A percentile compares a stretch with the other conserved stretches of the same genome.
phyloP scores from a whole-genome alignment of 1,140 invertebrate genomes.

The Sitodiplosis mosellana region DNA sequence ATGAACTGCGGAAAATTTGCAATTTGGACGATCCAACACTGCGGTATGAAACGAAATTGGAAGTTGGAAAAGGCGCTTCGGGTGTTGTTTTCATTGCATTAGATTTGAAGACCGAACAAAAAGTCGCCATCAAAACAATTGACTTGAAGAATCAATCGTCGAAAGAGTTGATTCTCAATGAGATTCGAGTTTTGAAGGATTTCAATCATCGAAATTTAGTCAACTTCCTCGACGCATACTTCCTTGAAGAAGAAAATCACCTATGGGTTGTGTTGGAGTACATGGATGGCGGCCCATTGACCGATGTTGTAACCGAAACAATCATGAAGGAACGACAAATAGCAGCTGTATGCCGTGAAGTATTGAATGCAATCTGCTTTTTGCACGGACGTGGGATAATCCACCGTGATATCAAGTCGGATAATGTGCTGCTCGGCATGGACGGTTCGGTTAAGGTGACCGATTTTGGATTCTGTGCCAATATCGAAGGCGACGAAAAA shows the following conservation, averaged over 20 bases:
- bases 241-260: constrained; percentile 62
- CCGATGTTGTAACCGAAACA: constrained; percentile 94
- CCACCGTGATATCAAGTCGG: constrained; percentile 88
- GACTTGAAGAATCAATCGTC: constrained; percentile 84
- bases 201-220: constrained; percentile 93
- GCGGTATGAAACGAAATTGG: constrained; percentile 63
- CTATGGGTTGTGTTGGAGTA: constrained; percentile 93
- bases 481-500: constrained; percentile 81
- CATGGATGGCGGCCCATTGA: constrained; percentile 85
- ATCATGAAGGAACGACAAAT: constrained; percentile 96
- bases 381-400: constrained; percentile 82
- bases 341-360: constrained; percentile 84
- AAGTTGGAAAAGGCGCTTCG: constrained; percentile 76
- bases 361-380: constrained; percentile 81
- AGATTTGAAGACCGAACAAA: constrained; percentile 53
- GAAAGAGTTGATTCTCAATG: constrained; percentile 87
- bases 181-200: constrained; percentile 84
- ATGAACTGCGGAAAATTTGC: constrained; percentile 61
- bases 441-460: constrained; percentile 94
- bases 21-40: constrained; percentile 54
- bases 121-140: constrained; percentile 91
- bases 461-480: constrained; percentile 95
- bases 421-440: constrained; percentile 92
- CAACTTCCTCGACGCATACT: constrained; percentile 88
- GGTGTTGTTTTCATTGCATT: constrained; percentile 84